A percentile compares a stretch with the other conserved stretches of the same genome.
Conservation (phyloP, 2,797 vertebrate species). For the Antrozous pallidus region DNA sequence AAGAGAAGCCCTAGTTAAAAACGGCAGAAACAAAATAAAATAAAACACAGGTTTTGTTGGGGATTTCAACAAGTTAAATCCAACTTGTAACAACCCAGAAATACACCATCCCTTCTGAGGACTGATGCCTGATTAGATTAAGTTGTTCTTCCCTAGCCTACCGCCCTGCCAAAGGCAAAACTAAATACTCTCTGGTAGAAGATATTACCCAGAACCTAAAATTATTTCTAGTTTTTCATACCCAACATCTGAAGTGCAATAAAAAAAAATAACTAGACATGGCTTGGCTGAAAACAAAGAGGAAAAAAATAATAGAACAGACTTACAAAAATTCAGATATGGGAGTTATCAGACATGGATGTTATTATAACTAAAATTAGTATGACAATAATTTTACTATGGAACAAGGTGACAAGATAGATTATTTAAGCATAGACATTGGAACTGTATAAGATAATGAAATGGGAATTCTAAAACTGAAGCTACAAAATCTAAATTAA, state of each 20-base stretch:
- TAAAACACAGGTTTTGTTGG: neutral
- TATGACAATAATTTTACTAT: neutral
- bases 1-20: neutral
- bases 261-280: neutral
- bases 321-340: neutral
- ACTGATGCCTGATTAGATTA: neutral
- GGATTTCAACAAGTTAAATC: neutral
- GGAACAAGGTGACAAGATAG: neutral
- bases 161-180: neutral
- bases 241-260: neutral
- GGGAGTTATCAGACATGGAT: neutral
- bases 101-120: neutral
- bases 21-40: neutral
- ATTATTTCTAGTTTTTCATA: conserved; percentile 24
- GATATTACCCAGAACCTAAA: neutral
- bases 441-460: neutral
- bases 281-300: neutral
- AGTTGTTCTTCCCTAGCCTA: neutral
- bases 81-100: neutral
- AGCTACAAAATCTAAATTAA: neutral
- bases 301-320: neutral
- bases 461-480: neutral
- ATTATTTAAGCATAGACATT: neutral
- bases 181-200: neutral
- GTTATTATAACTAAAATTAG: neutral